phyloP scores from a whole-genome alignment of 2,888 invertebrate genomes.

The Prenolepis imparis region DNA sequence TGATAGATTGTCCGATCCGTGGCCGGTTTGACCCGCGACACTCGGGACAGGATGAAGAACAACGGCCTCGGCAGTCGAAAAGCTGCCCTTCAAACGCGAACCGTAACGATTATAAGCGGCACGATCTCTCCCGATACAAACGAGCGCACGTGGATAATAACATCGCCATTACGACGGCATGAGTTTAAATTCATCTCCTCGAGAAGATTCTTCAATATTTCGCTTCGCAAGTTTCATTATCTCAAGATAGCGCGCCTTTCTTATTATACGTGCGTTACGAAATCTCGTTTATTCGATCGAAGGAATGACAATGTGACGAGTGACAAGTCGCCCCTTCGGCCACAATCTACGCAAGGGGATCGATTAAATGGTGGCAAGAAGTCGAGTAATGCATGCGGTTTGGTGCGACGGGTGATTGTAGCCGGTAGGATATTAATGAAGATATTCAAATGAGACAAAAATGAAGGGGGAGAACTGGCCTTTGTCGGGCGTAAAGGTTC shows the following conservation, averaged over 20 bases:
- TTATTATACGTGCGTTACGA: background rate
- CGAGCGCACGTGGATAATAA: slow-evolving; percentile 52
- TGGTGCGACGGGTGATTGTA: slow-evolving; percentile 66
- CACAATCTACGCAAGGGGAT: slow-evolving; percentile 80
- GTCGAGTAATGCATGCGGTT: slow-evolving; percentile 81
- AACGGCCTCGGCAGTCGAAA: slow-evolving; percentile 54
- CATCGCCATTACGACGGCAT: slow-evolving; percentile 38
- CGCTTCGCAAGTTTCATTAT: background rate
- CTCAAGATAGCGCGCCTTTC: background rate
- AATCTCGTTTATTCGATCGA: slow-evolving; percentile 40
- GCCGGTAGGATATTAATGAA: slow-evolving; percentile 84
- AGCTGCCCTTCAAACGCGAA: slow-evolving; percentile 62
- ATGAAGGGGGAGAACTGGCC: slow-evolving; percentile 84
- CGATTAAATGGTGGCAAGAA: slow-evolving; percentile 84
- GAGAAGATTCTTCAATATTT: background rate
- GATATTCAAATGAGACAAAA: slow-evolving; percentile 86
- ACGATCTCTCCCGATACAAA: slow-evolving; percentile 46
- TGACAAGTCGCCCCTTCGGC: slow-evolving; percentile 51
- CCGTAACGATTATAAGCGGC: slow-evolving; percentile 31
- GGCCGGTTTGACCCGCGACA: slow-evolving; percentile 76
- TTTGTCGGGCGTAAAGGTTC: slow-evolving; percentile 86
- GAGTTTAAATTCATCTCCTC: slow-evolving; percentile 12
- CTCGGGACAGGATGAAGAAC: slow-evolving; percentile 64
- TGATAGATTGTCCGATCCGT: slow-evolving; percentile 79
- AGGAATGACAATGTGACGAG: slow-evolving; percentile 52